Evolutionary conservation across 1,140 invertebrate genomes (phyloP), one percentile per base, ranked within the genome.

Genomic region (Zelostemma sp.): DNA sequence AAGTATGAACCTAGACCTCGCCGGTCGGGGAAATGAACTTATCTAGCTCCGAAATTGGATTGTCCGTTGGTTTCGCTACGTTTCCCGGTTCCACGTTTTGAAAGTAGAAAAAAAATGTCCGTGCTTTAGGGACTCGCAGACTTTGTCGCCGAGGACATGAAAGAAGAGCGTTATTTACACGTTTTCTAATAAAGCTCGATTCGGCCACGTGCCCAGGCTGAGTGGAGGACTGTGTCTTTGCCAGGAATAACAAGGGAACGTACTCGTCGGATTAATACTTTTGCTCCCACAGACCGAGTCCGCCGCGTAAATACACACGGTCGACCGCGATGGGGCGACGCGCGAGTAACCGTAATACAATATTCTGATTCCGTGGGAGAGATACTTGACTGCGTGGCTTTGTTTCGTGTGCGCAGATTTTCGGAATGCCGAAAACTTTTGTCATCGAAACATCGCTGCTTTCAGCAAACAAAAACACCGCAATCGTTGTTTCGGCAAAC

Each of bases 111-210:
- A 28, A 28, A 28, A 28, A 28, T 8, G 8, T 28, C 25, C 25
- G 8, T 4, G 3, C 8, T 8, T 28, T 28, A 8, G 25, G 8
- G 8, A 28, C 8, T 4, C 25, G 25, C 3, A 28, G 3, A 28
- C 25, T 28, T 28, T 4, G 25, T 8, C 25, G 25, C 25, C 25
- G 33, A 35, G 3, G 14, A 15, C 3, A 41, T 12, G 8, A 46
- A 19, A 19, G 17, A 19, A 18, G 43, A 18, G 17, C 43, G 28
- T 33, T 84, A 78, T 84, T 85, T 84, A 78, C 76, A 81, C 82
- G 79, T 80, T 82, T 83, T 80, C 73, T 81, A 85, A 85, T 85
- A 85, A 85, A 85, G 82, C 73, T 73, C 68, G 75, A 79, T 75
- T 62, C 55, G 54, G 78, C 71, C 83, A 76, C 81, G 78, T 81